Evolutionary conservation across 2,113 vertebrate species (phyloP), one percentile per base, ranked within the genome.

Genomic region (Myotis yumanensis): DNA sequence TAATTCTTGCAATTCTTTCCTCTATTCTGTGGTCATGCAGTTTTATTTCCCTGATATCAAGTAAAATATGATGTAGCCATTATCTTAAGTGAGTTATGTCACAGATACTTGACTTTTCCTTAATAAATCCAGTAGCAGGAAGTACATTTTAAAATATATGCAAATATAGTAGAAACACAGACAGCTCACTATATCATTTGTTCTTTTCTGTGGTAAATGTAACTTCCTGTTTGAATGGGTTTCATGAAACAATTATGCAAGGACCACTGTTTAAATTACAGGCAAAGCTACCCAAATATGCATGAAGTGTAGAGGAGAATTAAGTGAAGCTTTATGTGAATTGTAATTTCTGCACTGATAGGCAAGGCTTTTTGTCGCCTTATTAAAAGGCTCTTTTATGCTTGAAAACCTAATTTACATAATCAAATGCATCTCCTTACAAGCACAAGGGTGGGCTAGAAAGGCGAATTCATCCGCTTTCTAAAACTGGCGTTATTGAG

Each of bases 391-490:
- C 30, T n/a, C 59, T 80, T 96, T 96, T 96, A 85, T 92, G 37
- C 66, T 59, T 69, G 66, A 89, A 66, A 87, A 82, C 85, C 83
- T 81, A 92, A 97, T 97, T 97, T 97, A 91, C 95, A 97, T 96
- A 97, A 96, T 96, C 89, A 96, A 77, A 95, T 96, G 82, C 96
- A 84, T 89, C 93, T 81, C 46, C 75, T 96, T 96, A 80, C 25
- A 96, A 86, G 83, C 48, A 84, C 76, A 95, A 86, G 85, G 72
- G 46, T 97, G 90, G 73, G 72, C 62, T 92, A 95, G 88, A 97
- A 95, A 96, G 97, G 97, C 73, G 90, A 97, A 98, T 97, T 98
- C 95, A 98, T 96, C 96, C 66, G 89, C 96, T 97, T 94, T 96
- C 97, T 91, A 95, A 97, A 98, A 97, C 93, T 97, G 96, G 96